Conservation (phyloP, 2,888 invertebrate species). For the Andrena hattorfiana region DNA sequence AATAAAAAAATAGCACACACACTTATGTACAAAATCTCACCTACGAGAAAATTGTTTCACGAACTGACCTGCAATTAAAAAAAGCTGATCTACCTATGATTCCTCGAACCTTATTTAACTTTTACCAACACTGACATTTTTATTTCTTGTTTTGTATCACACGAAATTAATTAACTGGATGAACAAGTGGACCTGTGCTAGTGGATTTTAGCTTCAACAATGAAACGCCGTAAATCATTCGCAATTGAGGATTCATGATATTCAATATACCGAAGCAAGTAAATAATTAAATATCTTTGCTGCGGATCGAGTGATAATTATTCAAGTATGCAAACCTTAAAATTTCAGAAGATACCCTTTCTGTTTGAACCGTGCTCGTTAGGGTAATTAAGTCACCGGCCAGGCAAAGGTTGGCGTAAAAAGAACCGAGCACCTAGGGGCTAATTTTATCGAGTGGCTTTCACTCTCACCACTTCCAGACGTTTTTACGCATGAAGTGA, state of each 20-base stretch:
- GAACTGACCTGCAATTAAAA: no score
- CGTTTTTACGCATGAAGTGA: slow-evolving; percentile 35
- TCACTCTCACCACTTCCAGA: slow-evolving; percentile 6
- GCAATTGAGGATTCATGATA: neutral
- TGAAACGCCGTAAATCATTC: neutral
- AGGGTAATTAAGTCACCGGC: slow-evolving; percentile 51
- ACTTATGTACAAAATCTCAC: no score
- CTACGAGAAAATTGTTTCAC: no score
- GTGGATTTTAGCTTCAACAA: neutral
- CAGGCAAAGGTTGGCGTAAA: slow-evolving; percentile 26
- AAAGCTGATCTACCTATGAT: no score
- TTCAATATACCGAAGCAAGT: neutral
- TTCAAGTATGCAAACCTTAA: slow-evolving; percentile 16
- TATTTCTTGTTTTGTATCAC: no score
- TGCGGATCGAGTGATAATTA: slow-evolving; percentile 20
- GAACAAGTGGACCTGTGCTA: no score
- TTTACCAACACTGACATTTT: no score
- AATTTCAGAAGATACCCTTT: slow-evolving; percentile 25
- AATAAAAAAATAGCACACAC: no score
- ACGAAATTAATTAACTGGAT: no score
- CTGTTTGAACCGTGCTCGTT: slow-evolving; percentile 36
- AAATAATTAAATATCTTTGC: slow-evolving; percentile 9
- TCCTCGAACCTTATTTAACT: no score
- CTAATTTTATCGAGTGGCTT: slow-evolving; percentile 29
- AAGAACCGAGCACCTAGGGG: slow-evolving; percentile 33